A percentile compares a stretch with the other conserved stretches of the same genome.
Evolutionary conservation across 2,888 invertebrate genomes (phyloP).

Genomic region (Melanargia galathea): DNA sequence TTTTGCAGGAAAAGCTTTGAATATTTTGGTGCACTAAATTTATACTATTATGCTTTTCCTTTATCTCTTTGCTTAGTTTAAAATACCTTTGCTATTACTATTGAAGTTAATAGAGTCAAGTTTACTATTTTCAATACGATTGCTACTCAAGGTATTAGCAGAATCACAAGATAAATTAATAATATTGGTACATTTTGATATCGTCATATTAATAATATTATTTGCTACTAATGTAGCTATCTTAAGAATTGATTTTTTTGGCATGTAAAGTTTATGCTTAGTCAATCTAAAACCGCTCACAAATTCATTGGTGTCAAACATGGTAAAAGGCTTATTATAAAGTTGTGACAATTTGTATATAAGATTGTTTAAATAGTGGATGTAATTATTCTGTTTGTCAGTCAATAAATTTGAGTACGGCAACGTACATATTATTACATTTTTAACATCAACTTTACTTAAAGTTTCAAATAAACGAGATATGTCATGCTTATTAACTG

Average conservation of each 20-base stretch:
- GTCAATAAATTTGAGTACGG: neutral
- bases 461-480: neutral
- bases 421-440: neutral
- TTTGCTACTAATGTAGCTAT: slow-evolving; percentile 1
- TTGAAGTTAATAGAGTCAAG: neutral
- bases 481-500: neutral
- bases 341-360: neutral
- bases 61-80: neutral
- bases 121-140: neutral
- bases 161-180: neutral
- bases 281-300: neutral
- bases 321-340: neutral
- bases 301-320: neutral
- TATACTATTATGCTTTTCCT: neutral
- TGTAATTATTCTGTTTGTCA: neutral
- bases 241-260: neutral
- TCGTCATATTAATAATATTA: neutral
- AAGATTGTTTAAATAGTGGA: neutral
- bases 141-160: neutral
- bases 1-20: slow-evolving; percentile 4
- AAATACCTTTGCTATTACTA: neutral
- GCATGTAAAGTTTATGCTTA: neutral
- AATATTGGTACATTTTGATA: neutral
- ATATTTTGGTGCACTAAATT: neutral
- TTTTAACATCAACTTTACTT: neutral